Base-by-base conservation (phyloP, 2,888 invertebrate species). In the Dynastes maya region DNA sequence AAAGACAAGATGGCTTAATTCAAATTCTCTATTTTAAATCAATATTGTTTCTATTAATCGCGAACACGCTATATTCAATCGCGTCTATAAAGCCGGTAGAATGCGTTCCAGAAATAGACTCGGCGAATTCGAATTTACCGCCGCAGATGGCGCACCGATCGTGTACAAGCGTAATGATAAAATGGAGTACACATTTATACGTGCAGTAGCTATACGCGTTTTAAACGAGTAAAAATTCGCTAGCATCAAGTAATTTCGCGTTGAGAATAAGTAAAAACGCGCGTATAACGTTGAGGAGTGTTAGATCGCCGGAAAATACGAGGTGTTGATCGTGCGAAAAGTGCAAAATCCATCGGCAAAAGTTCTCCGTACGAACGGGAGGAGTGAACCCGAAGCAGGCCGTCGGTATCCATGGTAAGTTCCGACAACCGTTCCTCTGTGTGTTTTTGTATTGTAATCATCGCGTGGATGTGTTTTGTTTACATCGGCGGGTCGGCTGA, bases 161-260 rank as follows among this genome's bases (percentile, higher is more conserved):
- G 83, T 79, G 68, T 82, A 87, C 86, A 89, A 88, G 88, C 88
- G 87, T 88, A 89, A 88, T 88, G 88, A 88, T 87, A 89, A 89
- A 88, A 89, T 89, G 89, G 89, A 88, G 88, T 87, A 87, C 85
- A 87, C 86, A 86, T 86, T 88, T 87, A 85, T 86, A 87, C 86
- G 88, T 87, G 88, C 87, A 87, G 87, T 88, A 88, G 86, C 87
- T 87, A 88, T 87, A 87, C 87, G 86, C 86, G 86, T 85, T 86
- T 86, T 86, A 86, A 86, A 85, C 85, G 86, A 85, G 83, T 84
- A 85, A 86, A 84, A 80, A 80, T 80, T 70, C 76, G 74, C 65
- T 58, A 77, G 79, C 55, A 64, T 63, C 45, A 67, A 77, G 61
- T 78, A 80, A 78, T 81, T 81, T 76, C 77, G 75, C 78, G 80